Evolutionary conservation across 2,113 vertebrate genomes (phyloP).

Genomic region (Pandion haliaetus): DNA sequence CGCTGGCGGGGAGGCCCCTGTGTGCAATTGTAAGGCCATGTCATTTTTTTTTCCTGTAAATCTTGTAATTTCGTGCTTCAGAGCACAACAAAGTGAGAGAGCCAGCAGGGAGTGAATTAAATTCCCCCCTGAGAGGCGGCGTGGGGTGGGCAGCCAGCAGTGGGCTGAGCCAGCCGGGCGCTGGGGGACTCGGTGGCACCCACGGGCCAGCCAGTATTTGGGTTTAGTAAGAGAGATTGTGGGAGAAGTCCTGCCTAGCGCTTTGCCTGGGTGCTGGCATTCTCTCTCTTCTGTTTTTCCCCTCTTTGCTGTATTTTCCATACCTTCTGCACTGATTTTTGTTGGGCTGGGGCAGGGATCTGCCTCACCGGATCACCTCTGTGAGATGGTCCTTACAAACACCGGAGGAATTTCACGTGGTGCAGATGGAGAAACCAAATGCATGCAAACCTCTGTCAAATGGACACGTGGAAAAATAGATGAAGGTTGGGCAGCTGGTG

Average conservation of each 20-base stretch:
- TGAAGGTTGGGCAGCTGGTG: fast-evolving
- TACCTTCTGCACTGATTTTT: neutral
- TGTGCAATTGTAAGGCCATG: conserved; percentile 9
- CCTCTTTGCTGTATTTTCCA: neutral
- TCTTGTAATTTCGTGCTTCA: conserved; percentile 76
- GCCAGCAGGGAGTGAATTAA: conserved; percentile 63
- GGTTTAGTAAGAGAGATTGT: neutral
- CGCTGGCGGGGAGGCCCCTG: neutral
- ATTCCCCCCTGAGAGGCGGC: conserved; percentile 55
- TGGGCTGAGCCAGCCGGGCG: neutral
- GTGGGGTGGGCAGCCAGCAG: neutral
- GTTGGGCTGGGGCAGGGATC: neutral
- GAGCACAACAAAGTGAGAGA: conserved; percentile 71
- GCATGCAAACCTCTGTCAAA: neutral
- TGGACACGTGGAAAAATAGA: fast-evolving
- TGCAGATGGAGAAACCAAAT: neutral
- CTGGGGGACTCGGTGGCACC: neutral
- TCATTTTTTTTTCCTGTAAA: conserved; percentile 46
- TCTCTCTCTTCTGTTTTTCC: fast-evolving
- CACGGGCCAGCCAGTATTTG: neutral
- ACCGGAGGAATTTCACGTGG: fast-evolving
- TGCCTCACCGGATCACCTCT: fast-evolving
- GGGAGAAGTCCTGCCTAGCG: fast-evolving
- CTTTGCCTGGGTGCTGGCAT: neutral
- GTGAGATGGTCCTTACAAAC: neutral